These are phyloP conservation scores for Catocala fraxini DNA, from an alignment of 2,888 invertebrate species.

Conservation along the genomic window DNA sequence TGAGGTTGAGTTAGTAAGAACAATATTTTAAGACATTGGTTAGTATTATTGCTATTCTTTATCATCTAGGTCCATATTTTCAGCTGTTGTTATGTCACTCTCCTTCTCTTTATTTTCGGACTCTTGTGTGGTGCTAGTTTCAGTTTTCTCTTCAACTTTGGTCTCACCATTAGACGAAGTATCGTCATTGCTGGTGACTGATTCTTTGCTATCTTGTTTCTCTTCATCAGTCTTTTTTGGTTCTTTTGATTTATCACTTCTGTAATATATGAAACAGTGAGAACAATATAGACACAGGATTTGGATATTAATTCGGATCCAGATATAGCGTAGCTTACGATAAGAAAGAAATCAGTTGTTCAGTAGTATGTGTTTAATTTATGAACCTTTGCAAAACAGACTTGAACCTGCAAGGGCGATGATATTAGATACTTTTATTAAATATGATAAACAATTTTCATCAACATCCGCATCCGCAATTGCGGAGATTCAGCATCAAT, in stretches of 20 bases:
- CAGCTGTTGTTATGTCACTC: slow-evolving; percentile 58
- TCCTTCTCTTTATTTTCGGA: slow-evolving; percentile 44
- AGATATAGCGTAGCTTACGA: no score
- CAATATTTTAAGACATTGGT: not conserved
- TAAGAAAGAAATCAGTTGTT: no score
- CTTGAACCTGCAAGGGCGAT: no score
- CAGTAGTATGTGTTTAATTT: no score
- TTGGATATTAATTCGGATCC: no score
- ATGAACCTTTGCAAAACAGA: no score
- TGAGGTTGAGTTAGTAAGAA: no score
- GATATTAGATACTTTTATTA: no score
- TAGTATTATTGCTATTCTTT: slow-evolving; percentile 57
- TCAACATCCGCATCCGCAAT: no score
- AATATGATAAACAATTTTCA: no score
- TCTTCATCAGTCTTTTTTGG: slow-evolving; percentile 41
- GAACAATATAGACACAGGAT: no score
- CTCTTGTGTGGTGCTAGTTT: slow-evolving; percentile 34
- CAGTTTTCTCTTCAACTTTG: slow-evolving; percentile 17
- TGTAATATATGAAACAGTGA: slow-evolving; percentile 14
- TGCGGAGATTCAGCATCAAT: no score
- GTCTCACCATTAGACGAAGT: slow-evolving; percentile 19
- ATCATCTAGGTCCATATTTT: slow-evolving; percentile 73
- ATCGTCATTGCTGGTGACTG: slow-evolving; percentile 28
- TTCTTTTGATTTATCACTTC: slow-evolving; percentile 40
- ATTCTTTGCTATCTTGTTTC: slow-evolving; percentile 48